Base-by-base conservation (phyloP, 2,113 vertebrate genomes). In the Oceanodroma tethys region DNA sequence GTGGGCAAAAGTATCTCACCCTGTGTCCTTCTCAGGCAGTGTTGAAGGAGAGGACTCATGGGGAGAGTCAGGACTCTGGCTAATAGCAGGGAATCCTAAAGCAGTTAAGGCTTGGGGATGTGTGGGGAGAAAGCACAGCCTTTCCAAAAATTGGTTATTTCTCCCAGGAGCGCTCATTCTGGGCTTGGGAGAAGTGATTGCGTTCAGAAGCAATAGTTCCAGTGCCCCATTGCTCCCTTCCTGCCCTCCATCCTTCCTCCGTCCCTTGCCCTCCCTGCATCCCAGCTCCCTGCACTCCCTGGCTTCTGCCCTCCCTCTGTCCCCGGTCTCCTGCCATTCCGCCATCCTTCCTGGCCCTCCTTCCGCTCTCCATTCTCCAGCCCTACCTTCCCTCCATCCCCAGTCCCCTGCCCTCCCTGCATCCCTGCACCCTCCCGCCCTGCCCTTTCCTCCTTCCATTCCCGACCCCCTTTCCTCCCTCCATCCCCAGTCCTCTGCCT, bases 31-130 rank as follows among this genome's bases (percentile, higher is more conserved):
- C 38, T 30, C 21, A 3, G 40, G 52, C 26, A 30, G 26, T 1
- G 29, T 2, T n/a, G 62, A 2, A 29, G 55, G 65, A 30, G 70
- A 36, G 47, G 48, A 19, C 1, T 1, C 1, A 5, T 0, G 6
- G 52, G 40, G 16, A 40, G 15, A 19, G 11, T 14, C 4, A 5
- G 40, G 32, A 42, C 13, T n/a, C 55, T 60, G 42, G n/a, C n/a
- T 30, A 5, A 9, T 0, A 32, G 50, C 30, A 23, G 78, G 36
- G 45, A 32, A 13, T 2, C 26, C 36, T n/a, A 13, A 2, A 45
- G 67, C 21, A 9, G 14, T 0, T 23, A 5, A 14, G 36, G 73
- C 1, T 80, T 19, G 22, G 71, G 66, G 81, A 21, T 7, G 26
- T 2, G 34, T 3, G 27, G 30, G 78, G 34, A 43, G 34, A 36